Conservation (phyloP, 2,797 vertebrate species). For the Acrossocheilus wenchowensis region DNA sequence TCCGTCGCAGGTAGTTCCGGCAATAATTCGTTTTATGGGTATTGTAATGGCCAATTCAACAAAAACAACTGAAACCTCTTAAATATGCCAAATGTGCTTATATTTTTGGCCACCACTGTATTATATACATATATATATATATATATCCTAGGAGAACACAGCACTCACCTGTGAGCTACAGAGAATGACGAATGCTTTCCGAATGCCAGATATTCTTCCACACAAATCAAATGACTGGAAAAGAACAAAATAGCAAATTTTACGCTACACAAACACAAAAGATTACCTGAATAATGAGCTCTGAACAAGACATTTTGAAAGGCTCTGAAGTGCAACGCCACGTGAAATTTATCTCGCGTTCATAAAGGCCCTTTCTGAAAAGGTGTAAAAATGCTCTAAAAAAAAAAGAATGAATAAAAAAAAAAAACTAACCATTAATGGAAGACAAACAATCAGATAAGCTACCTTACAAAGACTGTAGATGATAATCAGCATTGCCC, state of each 20-base stretch:
- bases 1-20: no score
- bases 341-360: neutral
- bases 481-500: conserved; percentile 90
- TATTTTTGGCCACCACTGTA: no score
- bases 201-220: conserved; percentile 87
- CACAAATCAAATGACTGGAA: conserved; percentile 96
- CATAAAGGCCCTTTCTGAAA: neutral
- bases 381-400: neutral
- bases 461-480: conserved; percentile 96
- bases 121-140: no score
- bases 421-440: neutral
- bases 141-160: conserved; percentile 35
- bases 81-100: no score
- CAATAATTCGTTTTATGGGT: no score
- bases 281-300: neutral
- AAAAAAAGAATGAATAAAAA: no score
- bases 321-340: neutral
- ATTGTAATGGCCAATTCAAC: no score
- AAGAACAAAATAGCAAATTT: neutral
- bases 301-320: neutral
- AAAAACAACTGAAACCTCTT: no score
- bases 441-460: neutral
- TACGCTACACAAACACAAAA: neutral
- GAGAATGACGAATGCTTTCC: conserved; percentile 89
- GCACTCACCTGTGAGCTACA: conserved; percentile 91